Percentiles rank a stretch among this genome's conserved stretches.
Conservation (phyloP, 2,797 vertebrate genomes). For the Dermochelys coriacea region DNA sequence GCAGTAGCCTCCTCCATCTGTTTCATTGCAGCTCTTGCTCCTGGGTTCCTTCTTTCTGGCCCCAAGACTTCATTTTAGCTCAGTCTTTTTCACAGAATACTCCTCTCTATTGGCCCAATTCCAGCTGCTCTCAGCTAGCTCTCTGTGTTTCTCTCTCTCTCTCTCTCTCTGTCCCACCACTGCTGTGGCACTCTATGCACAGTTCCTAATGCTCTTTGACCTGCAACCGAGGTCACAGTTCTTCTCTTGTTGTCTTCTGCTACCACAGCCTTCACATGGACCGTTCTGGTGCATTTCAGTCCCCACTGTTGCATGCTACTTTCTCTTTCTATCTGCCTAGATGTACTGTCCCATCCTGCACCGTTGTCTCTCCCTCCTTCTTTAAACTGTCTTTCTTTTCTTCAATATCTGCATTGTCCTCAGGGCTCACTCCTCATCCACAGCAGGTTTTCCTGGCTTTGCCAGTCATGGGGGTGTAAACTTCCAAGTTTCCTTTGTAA, state of each 20-base stretch:
- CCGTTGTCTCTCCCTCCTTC: neutral
- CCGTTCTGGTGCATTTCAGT: neutral
- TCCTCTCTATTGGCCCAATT: neutral
- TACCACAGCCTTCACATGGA: neutral
- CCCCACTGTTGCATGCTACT: neutral
- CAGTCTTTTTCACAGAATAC: neutral
- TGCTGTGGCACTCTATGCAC: neutral
- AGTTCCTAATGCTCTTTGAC: neutral
- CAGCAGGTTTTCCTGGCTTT: neutral
- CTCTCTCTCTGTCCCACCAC: neutral
- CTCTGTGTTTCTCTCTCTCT: neutral
- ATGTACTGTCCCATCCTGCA: neutral
- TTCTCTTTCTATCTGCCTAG: neutral
- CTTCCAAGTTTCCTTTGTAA: neutral
- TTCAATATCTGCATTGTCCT: neutral
- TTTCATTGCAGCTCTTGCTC: neutral
- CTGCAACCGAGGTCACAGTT: neutral
- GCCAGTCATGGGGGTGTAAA: neutral
- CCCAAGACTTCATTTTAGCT: neutral
- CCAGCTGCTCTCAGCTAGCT: neutral
- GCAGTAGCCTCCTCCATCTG: neutral
- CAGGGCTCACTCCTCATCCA: neutral
- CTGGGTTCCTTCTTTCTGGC: neutral
- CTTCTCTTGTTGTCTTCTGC: fast-evolving
- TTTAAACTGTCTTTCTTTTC: no score